Evolutionary conservation across 2,113 vertebrate genomes (phyloP).

Genomic region (Oceanodroma tethys): DNA sequence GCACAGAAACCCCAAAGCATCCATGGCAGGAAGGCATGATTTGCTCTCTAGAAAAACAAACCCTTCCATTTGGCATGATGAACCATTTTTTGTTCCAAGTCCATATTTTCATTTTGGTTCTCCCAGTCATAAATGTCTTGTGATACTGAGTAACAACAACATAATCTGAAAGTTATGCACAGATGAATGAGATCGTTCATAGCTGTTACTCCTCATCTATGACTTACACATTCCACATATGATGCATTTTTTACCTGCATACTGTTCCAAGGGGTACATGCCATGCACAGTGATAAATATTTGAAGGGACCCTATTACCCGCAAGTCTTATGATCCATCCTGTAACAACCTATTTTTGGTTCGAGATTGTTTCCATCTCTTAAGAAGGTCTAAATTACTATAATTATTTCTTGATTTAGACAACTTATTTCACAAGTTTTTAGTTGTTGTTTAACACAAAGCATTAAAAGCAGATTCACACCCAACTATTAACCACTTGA

Average conservation of each 20-base stretch:
- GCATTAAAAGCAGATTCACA: neutral
- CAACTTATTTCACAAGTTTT: neutral
- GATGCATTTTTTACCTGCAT: slow-evolving; percentile 18
- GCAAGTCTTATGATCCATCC: neutral
- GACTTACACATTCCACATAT: slow-evolving; percentile 21
- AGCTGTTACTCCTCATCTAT: neutral
- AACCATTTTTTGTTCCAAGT: neutral
- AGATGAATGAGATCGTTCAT: neutral
- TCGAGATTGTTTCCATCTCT: neutral
- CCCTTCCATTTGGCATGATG: neutral
- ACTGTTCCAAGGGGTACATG: neutral
- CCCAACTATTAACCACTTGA: neutral
- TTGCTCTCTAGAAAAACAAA: neutral
- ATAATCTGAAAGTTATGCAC: slow-evolving; percentile 40
- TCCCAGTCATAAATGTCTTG: slow-evolving; percentile 28
- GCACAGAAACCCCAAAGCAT: neutral
- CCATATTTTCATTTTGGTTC: slow-evolving; percentile 23
- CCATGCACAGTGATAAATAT: neutral
- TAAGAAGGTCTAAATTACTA: neutral
- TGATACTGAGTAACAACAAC: slow-evolving; percentile 59
- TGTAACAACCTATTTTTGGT: neutral
- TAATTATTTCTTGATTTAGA: neutral
- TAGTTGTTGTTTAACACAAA: neutral
- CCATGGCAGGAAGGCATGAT: neutral
- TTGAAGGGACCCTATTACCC: neutral